phyloP scores from a whole-genome alignment of 2,113 vertebrate species.

The Thamnaconus septentrionalis region DNA sequence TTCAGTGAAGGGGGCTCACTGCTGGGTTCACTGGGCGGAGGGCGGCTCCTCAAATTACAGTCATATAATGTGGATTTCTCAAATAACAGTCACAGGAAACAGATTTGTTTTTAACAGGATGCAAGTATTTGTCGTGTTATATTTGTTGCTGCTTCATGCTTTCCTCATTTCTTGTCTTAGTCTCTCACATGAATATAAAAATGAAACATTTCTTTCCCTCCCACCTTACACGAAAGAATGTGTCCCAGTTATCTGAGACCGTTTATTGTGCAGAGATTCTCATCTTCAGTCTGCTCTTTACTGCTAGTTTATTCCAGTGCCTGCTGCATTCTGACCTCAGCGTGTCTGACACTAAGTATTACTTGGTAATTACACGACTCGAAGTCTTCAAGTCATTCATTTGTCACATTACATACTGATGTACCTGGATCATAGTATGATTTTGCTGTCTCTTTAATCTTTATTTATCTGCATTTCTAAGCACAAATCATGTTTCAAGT shows the following conservation, averaged over 20 bases:
- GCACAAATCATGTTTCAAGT: too few species aligned
- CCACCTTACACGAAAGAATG: constrained; percentile 58
- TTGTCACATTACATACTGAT: too few species aligned
- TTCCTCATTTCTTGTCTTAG: constrained; percentile 8
- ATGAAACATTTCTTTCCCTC: constrained; percentile 9
- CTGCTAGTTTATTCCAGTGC: too few species aligned
- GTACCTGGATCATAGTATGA: too few species aligned
- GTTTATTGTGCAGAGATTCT: constrained; percentile 22
- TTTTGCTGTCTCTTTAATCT: too few species aligned
- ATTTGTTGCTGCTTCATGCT: constrained; percentile 44
- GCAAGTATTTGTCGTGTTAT: constrained; percentile 19
- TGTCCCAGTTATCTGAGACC: constrained; percentile 17
- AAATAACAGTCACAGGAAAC: constrained; percentile 16
- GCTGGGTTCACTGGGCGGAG: constrained; percentile 7
- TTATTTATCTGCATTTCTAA: too few species aligned
- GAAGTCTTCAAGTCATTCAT: too few species aligned
- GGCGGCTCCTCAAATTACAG: constrained; percentile 9
- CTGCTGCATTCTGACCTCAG: too few species aligned
- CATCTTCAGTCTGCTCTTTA: constrained; percentile 19
- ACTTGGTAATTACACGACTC: too few species aligned
- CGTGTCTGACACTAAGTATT: too few species aligned
- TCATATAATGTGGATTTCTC: constrained; percentile 10
- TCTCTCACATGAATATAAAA: constrained; percentile 29
- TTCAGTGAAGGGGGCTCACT: constrained; percentile 22
- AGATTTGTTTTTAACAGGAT: constrained; percentile 12